phyloP scores from a whole-genome alignment of 2,797 vertebrate species.

The Mustela erminea region DNA sequence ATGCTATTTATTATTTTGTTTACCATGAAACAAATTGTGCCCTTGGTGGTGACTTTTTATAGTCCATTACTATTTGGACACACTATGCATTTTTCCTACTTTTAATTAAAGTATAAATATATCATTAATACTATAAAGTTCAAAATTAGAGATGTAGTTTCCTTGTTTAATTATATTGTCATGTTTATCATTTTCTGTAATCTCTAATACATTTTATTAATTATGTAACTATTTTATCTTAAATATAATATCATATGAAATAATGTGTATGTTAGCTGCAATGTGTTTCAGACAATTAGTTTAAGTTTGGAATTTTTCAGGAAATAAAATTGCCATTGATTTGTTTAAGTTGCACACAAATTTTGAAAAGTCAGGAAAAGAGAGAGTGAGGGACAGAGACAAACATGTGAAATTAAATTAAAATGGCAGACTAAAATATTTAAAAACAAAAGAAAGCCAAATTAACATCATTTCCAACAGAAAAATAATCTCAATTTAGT shows the following conservation, averaged over 20 bases:
- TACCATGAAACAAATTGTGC: not conserved
- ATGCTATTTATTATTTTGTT: not conserved
- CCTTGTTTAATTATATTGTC: slow-evolving; percentile 28
- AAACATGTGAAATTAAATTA: not conserved
- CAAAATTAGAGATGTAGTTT: not conserved
- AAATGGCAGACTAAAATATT: not conserved
- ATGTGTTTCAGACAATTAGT: slow-evolving; percentile 50
- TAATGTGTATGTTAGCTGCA: slow-evolving; percentile 67
- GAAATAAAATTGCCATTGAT: slow-evolving; percentile 60
- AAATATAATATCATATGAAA: slow-evolving; percentile 29
- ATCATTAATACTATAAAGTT: not conserved
- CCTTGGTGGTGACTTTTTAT: not conserved
- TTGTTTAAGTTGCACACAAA: not conserved
- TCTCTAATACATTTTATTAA: slow-evolving; percentile 49
- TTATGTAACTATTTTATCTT: slow-evolving; percentile 64
- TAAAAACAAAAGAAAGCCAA: slow-evolving; percentile 25
- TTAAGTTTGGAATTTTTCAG: slow-evolving; percentile 60
- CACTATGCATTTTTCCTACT: not conserved
- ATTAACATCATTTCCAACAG: not conserved
- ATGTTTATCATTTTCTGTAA: slow-evolving; percentile 61
- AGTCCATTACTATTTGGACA: not conserved
- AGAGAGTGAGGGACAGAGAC: not conserved
- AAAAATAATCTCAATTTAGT: not conserved
- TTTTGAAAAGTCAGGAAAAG: not conserved
- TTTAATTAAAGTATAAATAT: not conserved